Evolutionary conservation across 1,140 invertebrate species (phyloP).

Genomic region (Bradynema listronoti): DNA sequence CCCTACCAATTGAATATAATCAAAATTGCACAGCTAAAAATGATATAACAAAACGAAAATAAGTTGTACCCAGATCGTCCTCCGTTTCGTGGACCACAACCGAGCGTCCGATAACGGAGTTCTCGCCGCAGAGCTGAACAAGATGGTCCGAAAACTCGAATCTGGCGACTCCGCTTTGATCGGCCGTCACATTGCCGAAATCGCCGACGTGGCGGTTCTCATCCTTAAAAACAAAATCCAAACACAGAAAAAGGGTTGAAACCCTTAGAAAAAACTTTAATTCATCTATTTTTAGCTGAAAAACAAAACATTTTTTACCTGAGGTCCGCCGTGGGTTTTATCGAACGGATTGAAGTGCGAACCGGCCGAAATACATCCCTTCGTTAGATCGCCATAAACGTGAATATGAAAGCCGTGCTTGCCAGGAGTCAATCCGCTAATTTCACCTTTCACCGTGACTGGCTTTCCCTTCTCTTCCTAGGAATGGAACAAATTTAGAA

Average conservation of each 20-base stretch:
- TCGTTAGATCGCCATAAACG: conserved; percentile 89
- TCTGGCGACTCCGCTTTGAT: conserved; percentile 66
- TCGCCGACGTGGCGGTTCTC: conserved; percentile 76
- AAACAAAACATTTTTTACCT: neutral
- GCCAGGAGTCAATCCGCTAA: conserved; percentile 67
- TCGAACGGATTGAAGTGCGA: conserved; percentile 83
- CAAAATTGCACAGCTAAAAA: too few species aligned
- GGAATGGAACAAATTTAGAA: too few species aligned
- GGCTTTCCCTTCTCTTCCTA: conserved; percentile 28
- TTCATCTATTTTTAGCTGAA: neutral
- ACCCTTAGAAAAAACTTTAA: too few species aligned
- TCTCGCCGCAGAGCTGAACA: conserved; percentile 64
- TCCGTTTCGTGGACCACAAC: conserved; percentile 73
- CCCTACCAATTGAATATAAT: too few species aligned
- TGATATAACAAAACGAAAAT: too few species aligned
- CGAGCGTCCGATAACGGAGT: conserved; percentile 52
- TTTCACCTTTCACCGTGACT: conserved; percentile 64
- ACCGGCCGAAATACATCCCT: conserved; percentile 88
- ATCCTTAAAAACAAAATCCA: too few species aligned
- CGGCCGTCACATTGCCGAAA: conserved; percentile 70
- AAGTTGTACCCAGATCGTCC: conserved; percentile 74
- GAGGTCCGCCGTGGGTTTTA: conserved; percentile 8
- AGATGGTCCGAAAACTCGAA: conserved; percentile 70
- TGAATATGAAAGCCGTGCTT: conserved; percentile 94
- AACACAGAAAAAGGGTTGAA: too few species aligned